Evolutionary conservation across 2,888 invertebrate species (phyloP), one percentile per base, ranked within the genome.

Genomic region (Tenodera sinensis): DNA sequence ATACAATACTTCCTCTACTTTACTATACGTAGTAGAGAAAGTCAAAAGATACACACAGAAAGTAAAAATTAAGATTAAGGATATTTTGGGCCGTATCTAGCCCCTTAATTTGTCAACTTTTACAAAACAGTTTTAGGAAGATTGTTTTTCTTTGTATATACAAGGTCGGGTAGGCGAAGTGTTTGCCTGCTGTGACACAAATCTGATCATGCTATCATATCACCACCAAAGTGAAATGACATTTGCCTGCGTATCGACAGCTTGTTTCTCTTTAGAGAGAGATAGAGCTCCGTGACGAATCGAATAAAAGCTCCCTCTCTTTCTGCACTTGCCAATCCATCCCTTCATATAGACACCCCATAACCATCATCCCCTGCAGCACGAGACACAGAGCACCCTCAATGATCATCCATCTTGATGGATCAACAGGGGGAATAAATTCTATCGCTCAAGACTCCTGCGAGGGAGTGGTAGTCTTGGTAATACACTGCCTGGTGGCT

Each of bases 341-440:
- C 54, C 54, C 54, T 71, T 71, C 54, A 71, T 71, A 71, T 71
- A 71, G 54, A 71, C 54, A 71, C 54, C 54, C 54, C 54, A 71
- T 71, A 15, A 42, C 54, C 54, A 71, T 71, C 54, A 71, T 71
- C 54, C 54, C 54, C 25, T 71, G 54, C 54, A 7, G 28, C 28
- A 34, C 27, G 83, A 71, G 28, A 81, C 54, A 71, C 54, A 71
- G 54, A 71, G 54, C 54, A 28, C 83, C 82, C 82, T 86, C 71
- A 86, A 83, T 47, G 85, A 85, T 85, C 85, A 85, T 85, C 85
- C 47, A 85, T 85, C 85, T 85, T 47, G 28, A 14, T 20, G 87
- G 87, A 87, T 83, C 87, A 87, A 81, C 82, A 85, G 85, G 34
- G 85, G 47, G 86, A 47, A 81, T 81, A 28, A 86, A 85, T 54